Conservation (phyloP, 2,888 invertebrate species). For the Ferrisia virgata region DNA sequence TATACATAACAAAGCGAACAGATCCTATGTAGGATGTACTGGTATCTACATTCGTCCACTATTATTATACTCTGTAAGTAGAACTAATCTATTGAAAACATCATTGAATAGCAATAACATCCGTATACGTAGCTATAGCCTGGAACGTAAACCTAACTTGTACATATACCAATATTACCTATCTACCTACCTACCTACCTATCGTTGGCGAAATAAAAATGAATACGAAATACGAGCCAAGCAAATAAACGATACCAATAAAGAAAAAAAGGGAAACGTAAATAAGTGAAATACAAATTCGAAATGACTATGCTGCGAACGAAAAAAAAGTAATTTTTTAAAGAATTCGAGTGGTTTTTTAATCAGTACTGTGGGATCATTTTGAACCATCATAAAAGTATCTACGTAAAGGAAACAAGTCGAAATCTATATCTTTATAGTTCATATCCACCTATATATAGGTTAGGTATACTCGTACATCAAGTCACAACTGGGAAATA, state of each 20-base stretch:
- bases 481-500: neutral
- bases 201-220: neutral
- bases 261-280: neutral
- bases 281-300: neutral
- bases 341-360: constrained; percentile 6
- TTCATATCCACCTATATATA: neutral
- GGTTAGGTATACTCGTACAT: neutral
- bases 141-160: too few relatives aligned
- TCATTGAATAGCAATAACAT: neutral
- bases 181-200: too few relatives aligned
- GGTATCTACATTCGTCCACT: neutral
- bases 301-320: neutral
- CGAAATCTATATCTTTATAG: neutral
- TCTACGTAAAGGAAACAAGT: neutral
- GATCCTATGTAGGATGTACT: neutral
- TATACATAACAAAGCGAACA: too few relatives aligned
- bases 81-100: neutral
- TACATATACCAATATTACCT: too few relatives aligned
- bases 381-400: neutral
- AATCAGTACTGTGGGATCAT: neutral
- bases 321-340: neutral
- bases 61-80: neutral
- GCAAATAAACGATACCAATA: neutral
- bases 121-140: too few relatives aligned
- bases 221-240: neutral